Evolutionary conservation across 1,140 invertebrate genomes (phyloP).

Genomic region (Drosophila melanica): DNA sequence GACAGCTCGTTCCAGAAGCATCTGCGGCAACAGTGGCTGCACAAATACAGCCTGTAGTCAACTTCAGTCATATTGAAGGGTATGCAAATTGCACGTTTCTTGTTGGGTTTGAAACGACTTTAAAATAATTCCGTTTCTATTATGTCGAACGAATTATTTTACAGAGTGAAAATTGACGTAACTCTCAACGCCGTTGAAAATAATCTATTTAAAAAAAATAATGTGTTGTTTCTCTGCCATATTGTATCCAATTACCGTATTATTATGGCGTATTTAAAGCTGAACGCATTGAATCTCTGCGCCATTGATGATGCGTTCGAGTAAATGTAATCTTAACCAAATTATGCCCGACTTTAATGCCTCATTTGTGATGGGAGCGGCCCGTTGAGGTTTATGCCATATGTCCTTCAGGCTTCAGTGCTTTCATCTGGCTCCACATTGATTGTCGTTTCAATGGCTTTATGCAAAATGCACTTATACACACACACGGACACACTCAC

Average conservation of each 20-base stretch:
- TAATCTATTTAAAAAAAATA: neutral
- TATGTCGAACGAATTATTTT: neutral
- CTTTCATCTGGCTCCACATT: conserved; percentile 32
- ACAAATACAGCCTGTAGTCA: conserved; percentile 36
- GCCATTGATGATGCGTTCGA: neutral
- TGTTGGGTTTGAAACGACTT: no score
- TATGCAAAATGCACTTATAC: conserved; percentile 21
- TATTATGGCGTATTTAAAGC: conserved; percentile 25
- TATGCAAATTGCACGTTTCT: no score
- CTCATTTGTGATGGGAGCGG: conserved; percentile 34
- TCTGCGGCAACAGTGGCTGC: conserved; percentile 37
- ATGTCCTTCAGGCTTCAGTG: conserved; percentile 14
- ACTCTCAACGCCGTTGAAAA: neutral
- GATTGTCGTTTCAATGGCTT: conserved; percentile 58
- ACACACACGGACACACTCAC: conserved; percentile 15
- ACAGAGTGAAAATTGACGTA: neutral
- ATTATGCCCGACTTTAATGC: conserved; percentile 43
- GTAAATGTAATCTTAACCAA: conserved; percentile 28
- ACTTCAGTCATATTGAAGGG: neutral
- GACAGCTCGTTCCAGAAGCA: conserved; percentile 49
- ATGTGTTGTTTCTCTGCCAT: neutral
- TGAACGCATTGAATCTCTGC: conserved; percentile 6
- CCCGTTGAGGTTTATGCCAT: conserved; percentile 27
- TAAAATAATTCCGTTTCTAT: no score
- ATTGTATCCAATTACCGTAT: conserved; percentile 21